Base-by-base conservation (phyloP, 2,113 vertebrate species). In the Probosciger aterrimus region DNA sequence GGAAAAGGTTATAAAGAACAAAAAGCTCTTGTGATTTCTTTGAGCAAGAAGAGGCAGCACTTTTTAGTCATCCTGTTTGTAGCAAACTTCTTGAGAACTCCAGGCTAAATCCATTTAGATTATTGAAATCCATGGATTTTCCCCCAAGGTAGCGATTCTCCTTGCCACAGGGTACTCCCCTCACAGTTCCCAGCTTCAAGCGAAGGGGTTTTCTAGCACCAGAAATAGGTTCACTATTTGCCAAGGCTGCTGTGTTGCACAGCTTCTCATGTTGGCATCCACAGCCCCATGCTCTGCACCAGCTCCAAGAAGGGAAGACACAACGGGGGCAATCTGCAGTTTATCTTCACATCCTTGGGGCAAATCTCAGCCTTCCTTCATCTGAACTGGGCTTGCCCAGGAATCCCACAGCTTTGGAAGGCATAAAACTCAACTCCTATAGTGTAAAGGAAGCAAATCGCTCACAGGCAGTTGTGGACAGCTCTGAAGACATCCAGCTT, bases 381-480 rank as follows among this genome's bases (percentile, higher is more conserved):
- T 18, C 35, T 30, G 37, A 28, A 41, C 2, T 28, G 12, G 49
- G 28, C 7, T 82, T 50, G 8, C 14, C 46, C 43, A 46, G 49
- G 39, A 62, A 81, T 4, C 11, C 69, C 55, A 30, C 15, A 82
- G 49, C 67, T 86, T 37, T 31, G 9, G 18, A 75, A 79, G 57
- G 13, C 46, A 70, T 23, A n/a, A 15, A 57, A 7, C 8, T 43
- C 31, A 37, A 62, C 71, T 44, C 83, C 62, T 5, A 11, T 6
- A 5, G 14, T 5, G 5, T 0, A 15, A 35, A 70, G 41, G 25
- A 46, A 50, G 18, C 76, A 33, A 30, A 30, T 33, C 77, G 64
- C 27, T 37, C 6, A 1, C 4, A 1, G 28, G 43, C 22, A 12
- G 41, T 2, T 1, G 3, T 3, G 43, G 33, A 33, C 31, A 23